These are phyloP conservation scores for Cephus sareptanus DNA, from an alignment of 2,888 invertebrate species.

Conservation along the genomic window DNA sequence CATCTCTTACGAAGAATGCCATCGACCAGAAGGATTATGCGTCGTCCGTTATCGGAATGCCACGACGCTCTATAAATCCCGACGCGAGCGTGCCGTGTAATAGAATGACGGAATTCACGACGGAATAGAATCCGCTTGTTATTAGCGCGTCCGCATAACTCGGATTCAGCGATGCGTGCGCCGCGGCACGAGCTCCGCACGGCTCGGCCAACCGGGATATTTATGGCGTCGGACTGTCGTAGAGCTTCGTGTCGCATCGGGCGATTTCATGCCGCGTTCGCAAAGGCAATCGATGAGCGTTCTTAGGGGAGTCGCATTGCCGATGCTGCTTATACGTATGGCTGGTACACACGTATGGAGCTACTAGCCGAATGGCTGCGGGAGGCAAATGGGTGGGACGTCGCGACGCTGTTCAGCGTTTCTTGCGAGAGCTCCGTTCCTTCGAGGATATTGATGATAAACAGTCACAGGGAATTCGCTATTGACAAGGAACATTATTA, in stretches of 20 bases:
- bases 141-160: constrained; percentile 62
- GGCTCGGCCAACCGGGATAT: constrained; percentile 21
- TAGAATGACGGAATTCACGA: constrained; percentile 53
- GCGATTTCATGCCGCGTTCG: constrained; percentile 7
- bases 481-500: neutral
- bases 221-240: constrained; percentile 30
- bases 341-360: neutral
- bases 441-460: neutral
- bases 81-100: constrained; percentile 36
- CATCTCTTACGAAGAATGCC: neutral
- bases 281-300: neutral
- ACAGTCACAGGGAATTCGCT: neutral
- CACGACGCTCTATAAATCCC: constrained; percentile 44
- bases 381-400: neutral
- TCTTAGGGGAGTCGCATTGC: neutral
- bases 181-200: constrained; percentile 18
- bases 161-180: constrained; percentile 56
- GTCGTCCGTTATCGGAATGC: constrained; percentile 36
- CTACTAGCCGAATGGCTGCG: neutral
- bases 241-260: constrained; percentile 23
- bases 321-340: neutral
- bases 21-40: neutral
- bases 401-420: neutral
- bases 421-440: neutral
- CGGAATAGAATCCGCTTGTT: constrained; percentile 60